Base-by-base conservation (phyloP, 1,140 invertebrate genomes). In the Tetranychus cinnabarinus region DNA sequence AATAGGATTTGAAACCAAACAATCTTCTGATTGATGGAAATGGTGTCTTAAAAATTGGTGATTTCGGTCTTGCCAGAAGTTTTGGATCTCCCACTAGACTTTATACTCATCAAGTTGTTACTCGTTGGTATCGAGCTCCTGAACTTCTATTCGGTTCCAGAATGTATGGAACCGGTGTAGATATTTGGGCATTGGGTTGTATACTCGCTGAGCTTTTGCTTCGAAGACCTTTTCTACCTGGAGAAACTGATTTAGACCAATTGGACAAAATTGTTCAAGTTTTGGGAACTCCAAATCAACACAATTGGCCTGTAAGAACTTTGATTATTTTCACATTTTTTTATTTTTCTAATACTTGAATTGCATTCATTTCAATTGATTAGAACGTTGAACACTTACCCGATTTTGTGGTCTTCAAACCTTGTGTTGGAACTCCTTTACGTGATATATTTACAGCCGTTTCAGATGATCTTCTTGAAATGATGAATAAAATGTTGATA, bases 51-150 rank as follows among this genome's bases (percentile, higher is more conserved):
- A 99, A 97, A 76, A 85, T 96, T 66, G 92, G 88, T 65, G 95
- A 99, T 83, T 98, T 99, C 80, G 95, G 95, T 69, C 75, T 99
- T 60, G 96, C 96, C 1, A 93, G 95, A 71, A 86, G 86, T 69
- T 98, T 82, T 78, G 95, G 92, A 3, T 97, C 93, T 1, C 96
- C 95, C 3, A 92, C 84, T 70, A 80, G 93, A 70, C 80, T 90
- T 67, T 96, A 97, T 70, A 98, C 95, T 13, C 89, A 97, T 80
- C 91, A 97, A 77, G 96, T 99, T 55, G 93, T 97, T 0, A 98
- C 93, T 12, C 82, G 76, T 61, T 78, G 77, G 77, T 76, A 74
- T 67, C 79, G 90, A 70, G 80, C 86, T 50, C 95, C 96, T 15
- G 96, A 99, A 73, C 73, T 99, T 12, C 75, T 99, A 13, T 97